These are phyloP conservation scores for Dryomyza anilis DNA, from an alignment of 2,888 invertebrate species.

Conservation along the genomic window DNA sequence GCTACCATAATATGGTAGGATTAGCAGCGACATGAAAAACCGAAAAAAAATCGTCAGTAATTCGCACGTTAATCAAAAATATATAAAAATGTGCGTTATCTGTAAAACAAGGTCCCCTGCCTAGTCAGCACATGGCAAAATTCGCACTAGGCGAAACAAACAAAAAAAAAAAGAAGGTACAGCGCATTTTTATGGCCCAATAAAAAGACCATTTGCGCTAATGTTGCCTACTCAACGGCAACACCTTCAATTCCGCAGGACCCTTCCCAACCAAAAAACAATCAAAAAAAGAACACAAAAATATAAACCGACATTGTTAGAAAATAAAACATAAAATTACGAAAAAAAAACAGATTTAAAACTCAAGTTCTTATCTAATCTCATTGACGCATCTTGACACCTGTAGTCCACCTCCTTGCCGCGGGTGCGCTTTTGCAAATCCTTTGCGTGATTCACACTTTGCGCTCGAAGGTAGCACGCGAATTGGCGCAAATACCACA, in stretches of 20 bases:
- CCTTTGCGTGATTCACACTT: background rate
- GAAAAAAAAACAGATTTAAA: slow-evolving; percentile 28
- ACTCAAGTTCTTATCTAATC: slow-evolving; percentile 57
- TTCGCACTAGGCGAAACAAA: slow-evolving; percentile 9
- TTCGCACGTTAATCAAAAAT: slow-evolving; percentile 57
- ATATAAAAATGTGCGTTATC: slow-evolving; percentile 19
- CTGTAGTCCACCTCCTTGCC: slow-evolving; percentile 44
- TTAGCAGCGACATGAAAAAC: slow-evolving; percentile 43
- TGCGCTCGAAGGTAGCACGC: too few relatives aligned
- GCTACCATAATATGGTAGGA: too few relatives aligned
- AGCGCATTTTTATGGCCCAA: slow-evolving; percentile 59
- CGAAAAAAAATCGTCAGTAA: slow-evolving; percentile 51
- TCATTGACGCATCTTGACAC: slow-evolving; percentile 57
- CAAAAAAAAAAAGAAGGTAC: slow-evolving; percentile 34
- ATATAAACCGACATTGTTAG: too few relatives aligned
- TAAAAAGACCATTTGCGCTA: slow-evolving; percentile 60
- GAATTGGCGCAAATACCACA: slow-evolving; percentile 1
- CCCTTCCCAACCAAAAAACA: background rate
- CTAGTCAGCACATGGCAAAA: too few relatives aligned
- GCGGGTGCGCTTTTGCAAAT: background rate
- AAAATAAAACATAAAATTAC: slow-evolving; percentile 5
- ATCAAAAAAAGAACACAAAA: slow-evolving; percentile 8
- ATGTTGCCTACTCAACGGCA: slow-evolving; percentile 39
- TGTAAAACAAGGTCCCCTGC: slow-evolving; percentile 17
- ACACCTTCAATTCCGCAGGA: background rate